Evolutionary conservation across 2,113 vertebrate species (phyloP).

Genomic region (Pipa parva): DNA sequence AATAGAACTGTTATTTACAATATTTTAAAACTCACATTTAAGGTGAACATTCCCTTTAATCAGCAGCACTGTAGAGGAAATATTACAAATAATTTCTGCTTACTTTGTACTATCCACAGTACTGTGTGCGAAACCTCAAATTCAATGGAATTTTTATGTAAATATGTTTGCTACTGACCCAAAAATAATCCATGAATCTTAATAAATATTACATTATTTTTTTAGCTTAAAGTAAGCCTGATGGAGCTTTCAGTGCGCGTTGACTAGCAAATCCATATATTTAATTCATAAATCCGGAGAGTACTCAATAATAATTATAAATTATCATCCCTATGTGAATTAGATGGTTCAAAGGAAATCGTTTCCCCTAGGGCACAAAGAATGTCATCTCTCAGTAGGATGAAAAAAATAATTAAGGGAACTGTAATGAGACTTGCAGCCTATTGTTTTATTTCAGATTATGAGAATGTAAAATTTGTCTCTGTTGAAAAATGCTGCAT

Average conservation of each 20-base stretch:
- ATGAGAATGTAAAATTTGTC: background rate
- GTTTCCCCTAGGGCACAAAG: slow-evolving; percentile 7
- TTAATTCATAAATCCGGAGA: slow-evolving; percentile 21
- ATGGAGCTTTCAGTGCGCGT: background rate
- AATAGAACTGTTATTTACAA: too few species aligned
- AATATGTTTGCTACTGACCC: too few species aligned
- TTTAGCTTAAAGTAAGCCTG: too few species aligned
- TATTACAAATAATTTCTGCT: too few species aligned
- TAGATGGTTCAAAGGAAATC: slow-evolving; percentile 27
- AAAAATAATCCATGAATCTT: too few species aligned
- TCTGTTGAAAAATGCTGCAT: slow-evolving; percentile 14
- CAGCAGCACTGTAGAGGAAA: too few species aligned
- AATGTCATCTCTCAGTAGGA: slow-evolving; percentile 34
- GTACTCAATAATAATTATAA: slow-evolving; percentile 29
- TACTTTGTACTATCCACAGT: too few species aligned
- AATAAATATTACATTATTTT: too few species aligned
- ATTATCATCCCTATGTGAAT: slow-evolving; percentile 3
- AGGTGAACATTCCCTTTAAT: too few species aligned
- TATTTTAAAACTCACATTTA: too few species aligned
- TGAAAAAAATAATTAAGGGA: slow-evolving; percentile 34
- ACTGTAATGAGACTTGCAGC: slow-evolving; percentile 5
- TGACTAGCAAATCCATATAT: slow-evolving; percentile 5
- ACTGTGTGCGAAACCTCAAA: too few species aligned
- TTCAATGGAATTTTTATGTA: too few species aligned
- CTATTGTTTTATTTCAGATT: slow-evolving; percentile 29